phyloP scores from a whole-genome alignment of 2,113 vertebrate genomes.

The Carettochelys insculpta region DNA sequence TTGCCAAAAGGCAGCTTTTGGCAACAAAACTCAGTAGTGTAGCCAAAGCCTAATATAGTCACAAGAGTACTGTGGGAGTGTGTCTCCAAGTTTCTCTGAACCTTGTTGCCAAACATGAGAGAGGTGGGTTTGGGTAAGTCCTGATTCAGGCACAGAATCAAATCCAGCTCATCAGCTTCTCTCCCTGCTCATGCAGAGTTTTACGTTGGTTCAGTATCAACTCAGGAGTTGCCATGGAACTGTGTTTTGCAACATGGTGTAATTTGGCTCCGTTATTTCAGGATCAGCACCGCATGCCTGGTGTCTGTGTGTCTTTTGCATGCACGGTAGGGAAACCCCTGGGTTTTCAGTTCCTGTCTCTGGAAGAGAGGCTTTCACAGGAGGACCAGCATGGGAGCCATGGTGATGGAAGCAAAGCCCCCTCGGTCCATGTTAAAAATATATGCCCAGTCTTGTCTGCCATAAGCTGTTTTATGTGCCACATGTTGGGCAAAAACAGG shows the following conservation, averaged over 20 bases:
- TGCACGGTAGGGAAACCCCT: background rate
- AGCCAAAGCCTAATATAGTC: background rate
- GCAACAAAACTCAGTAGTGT: too few species aligned
- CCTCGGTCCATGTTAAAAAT: background rate
- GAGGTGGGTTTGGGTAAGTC: background rate
- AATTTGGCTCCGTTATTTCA: background rate
- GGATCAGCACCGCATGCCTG: background rate
- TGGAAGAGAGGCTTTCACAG: background rate
- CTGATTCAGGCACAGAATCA: background rate
- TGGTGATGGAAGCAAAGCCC: background rate
- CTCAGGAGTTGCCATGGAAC: background rate
- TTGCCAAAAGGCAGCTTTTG: too few species aligned
- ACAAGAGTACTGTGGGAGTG: background rate
- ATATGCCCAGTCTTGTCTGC: background rate
- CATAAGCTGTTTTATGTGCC: background rate
- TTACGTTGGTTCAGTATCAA: background rate
- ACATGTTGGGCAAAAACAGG: background rate
- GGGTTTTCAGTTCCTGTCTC: background rate
- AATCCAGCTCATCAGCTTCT: background rate
- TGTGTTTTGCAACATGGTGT: background rate
- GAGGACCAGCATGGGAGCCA: background rate
- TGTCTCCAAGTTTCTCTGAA: background rate
- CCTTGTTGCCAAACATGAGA: background rate
- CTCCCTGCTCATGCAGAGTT: background rate
- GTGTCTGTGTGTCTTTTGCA: background rate